Percentiles rank a stretch among this genome's conserved stretches.
Evolutionary conservation across 1,140 invertebrate genomes (phyloP).

Genomic region (Scylla paramamosain): DNA sequence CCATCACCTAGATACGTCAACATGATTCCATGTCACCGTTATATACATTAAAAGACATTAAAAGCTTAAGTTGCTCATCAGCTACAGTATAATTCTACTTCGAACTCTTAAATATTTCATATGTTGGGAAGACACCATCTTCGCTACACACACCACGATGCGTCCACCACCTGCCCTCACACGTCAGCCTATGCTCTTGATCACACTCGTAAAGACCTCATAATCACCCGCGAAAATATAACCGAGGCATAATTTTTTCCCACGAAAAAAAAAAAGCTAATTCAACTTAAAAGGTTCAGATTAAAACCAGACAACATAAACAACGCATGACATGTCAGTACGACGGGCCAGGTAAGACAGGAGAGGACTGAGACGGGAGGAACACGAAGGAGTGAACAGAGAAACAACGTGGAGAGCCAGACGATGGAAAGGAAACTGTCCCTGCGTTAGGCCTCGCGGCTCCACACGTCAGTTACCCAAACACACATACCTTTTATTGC

Average conservation of each 20-base stretch:
- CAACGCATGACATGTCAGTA: neutral
- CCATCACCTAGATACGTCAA: no score
- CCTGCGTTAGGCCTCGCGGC: neutral
- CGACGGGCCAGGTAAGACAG: neutral
- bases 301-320: neutral
- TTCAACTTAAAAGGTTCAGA: neutral
- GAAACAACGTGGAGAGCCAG: no score
- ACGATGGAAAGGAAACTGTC: no score
- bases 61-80: no score
- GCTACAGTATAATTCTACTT: no score
- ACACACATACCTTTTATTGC: neutral
- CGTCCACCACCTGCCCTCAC: neutral
- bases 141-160: neutral
- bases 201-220: neutral
- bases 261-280: neutral
- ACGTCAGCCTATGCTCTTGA: neutral
- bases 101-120: no score
- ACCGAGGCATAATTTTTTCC: neutral
- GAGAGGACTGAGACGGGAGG: neutral
- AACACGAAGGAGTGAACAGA: no score
- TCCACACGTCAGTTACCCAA: neutral
- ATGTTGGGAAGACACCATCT: no score
- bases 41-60: no score
- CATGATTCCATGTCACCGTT: no score
- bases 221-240: neutral